A percentile compares a stretch with the other conserved stretches of the same genome.
phyloP scores from a whole-genome alignment of 2,797 vertebrate species.

The Clarias fuscus region DNA sequence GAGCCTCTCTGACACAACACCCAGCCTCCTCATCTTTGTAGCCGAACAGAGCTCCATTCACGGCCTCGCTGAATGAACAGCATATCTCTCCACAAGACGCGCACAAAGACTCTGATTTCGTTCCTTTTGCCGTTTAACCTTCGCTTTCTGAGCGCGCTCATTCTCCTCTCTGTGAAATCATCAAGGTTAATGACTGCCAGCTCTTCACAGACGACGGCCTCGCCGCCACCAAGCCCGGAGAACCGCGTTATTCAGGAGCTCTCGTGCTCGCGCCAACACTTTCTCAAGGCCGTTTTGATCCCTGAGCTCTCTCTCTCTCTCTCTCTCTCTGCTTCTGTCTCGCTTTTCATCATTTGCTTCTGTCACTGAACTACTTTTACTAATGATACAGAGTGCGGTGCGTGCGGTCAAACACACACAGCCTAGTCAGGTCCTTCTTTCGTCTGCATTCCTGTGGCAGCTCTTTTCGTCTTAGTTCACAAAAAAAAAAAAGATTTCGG shows the following conservation, averaged over 20 bases:
- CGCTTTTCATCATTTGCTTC: neutral
- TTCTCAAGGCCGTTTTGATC: conserved; percentile 12
- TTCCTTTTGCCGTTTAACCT: conserved; percentile 38
- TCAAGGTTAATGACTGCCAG: conserved; percentile 47
- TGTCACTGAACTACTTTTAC: neutral
- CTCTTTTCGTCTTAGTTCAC: neutral
- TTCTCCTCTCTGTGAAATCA: conserved; percentile 39
- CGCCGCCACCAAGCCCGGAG: neutral
- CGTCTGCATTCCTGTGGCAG: neutral
- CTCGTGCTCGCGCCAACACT: neutral
- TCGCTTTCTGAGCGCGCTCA: conserved; percentile 14
- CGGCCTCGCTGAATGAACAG: neutral
- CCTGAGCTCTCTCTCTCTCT: neutral
- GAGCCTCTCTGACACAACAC: conserved; percentile 22
- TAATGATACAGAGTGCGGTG: neutral
- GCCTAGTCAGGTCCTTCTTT: neutral
- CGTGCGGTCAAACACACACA: neutral
- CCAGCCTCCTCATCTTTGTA: conserved; percentile 36
- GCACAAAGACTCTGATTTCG: conserved; percentile 27
- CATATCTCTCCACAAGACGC: neutral
- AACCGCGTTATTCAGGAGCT: conserved; percentile 30
- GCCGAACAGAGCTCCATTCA: conserved; percentile 43
- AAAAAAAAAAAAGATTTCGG: neutral
- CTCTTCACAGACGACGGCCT: conserved; percentile 36
- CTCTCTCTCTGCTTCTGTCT: neutral